Evolutionary conservation across 2,888 invertebrate genomes (phyloP).

Genomic region (Apoderus coryli): DNA sequence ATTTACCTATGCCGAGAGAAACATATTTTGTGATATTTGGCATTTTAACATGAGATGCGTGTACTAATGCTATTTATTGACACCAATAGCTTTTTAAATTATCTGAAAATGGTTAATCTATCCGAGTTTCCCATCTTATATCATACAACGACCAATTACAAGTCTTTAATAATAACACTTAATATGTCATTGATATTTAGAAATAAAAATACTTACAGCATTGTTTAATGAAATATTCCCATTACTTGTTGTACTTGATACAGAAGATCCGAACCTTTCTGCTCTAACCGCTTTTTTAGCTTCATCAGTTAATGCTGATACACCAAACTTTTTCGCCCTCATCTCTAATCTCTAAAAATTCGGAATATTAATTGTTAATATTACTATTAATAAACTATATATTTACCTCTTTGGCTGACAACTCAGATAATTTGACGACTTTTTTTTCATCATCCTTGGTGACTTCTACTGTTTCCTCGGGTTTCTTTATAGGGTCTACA

Average conservation of each 20-base stretch:
- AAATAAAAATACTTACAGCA: constrained; percentile 15
- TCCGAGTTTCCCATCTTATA: no score
- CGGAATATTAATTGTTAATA: not conserved
- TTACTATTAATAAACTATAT: not conserved
- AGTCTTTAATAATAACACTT: no score
- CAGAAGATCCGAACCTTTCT: constrained; percentile 39
- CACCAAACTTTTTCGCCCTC: constrained; percentile 70
- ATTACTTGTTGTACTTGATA: constrained; percentile 8
- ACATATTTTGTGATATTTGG: no score
- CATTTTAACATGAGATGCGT: no score
- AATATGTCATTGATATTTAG: no score
- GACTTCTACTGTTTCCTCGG: constrained; percentile 16
- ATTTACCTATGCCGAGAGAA: no score
- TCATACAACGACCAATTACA: no score
- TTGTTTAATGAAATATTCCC: constrained; percentile 16
- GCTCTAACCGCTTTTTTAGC: constrained; percentile 53
- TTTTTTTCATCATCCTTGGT: constrained; percentile 30
- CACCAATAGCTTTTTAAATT: no score
- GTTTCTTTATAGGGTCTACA: constrained; percentile 3
- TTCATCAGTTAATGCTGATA: constrained; percentile 39
- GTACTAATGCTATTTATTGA: no score
- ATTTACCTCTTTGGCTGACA: constrained; percentile 42
- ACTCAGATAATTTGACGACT: constrained; percentile 41
- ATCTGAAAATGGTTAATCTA: no score
- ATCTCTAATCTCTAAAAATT: constrained; percentile 46